Evolutionary conservation across 1,140 invertebrate species (phyloP), one percentile per base, ranked within the genome.

Genomic region (Drosophila kikkawai): DNA sequence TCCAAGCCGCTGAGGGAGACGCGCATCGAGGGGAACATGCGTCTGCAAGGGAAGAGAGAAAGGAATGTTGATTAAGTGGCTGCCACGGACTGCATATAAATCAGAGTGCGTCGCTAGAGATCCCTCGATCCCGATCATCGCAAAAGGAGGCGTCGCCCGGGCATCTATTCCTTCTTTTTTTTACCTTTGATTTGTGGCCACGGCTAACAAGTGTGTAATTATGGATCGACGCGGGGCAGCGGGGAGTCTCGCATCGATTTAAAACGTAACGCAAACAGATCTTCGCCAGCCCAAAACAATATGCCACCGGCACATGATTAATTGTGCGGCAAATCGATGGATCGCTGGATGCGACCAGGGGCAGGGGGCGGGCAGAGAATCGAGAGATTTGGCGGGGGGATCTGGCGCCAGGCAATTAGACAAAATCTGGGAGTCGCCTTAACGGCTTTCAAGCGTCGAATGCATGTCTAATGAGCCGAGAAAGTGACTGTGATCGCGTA

Each of bases 21-120:
- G 67, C 96, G 94, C 26, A 97, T 92, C 1, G 96, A 95, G 2
- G 97, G 97, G 87, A 97, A 98, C 96, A 98, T 97, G 22, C 97
- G 95, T 88, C 98, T 99, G 94, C 7, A 95, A 95, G 75, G 70
- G 91, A 75, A 91, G 75, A 45, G 74, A 39, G 77, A 78, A 69
- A 77, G 50, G 71, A 57, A 56, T 39, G 44, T 87, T 88, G 80
- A 87, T 87, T 84, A 88, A 84, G 73, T 87, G 65, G 22, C 36
- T 53, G 69, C 69, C 67, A 73, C 32, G 68, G 50, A 73, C 29
- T 73, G 65, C 44, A 57, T 66, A 74, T 90, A 88, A 81, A 90
- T 90, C 85, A 84, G 60, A 15, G 60, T 22, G 26, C 44, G n/a
- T 32, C 37, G 41, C 32, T 48, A 26, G 17, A 41, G 19, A 55